These are phyloP conservation scores for Ochropacha duplaris DNA, from an alignment of 2,888 invertebrate genomes.

Conservation along the genomic window DNA sequence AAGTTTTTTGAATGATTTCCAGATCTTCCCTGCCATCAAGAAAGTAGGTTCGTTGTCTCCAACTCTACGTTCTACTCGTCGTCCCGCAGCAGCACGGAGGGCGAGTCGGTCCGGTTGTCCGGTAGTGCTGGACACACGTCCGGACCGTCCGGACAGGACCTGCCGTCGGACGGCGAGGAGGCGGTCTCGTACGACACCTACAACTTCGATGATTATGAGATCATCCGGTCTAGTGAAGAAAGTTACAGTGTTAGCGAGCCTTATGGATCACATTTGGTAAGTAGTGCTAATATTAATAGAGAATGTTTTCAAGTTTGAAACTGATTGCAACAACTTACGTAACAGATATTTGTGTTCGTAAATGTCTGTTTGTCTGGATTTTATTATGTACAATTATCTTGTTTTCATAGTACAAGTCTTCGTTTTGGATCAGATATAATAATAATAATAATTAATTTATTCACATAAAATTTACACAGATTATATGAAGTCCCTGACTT, in stretches of 20 bases:
- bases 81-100: slow-evolving; percentile 20
- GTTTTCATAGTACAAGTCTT: too few species aligned
- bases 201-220: slow-evolving; percentile 72
- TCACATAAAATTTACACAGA: too few species aligned
- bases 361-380: too few species aligned
- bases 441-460: too few species aligned
- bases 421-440: too few species aligned
- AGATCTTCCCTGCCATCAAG: slow-evolving; percentile 76
- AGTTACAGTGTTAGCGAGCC: slow-evolving; percentile 44
- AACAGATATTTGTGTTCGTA: too few species aligned
- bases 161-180: slow-evolving; percentile 63
- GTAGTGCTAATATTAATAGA: too few species aligned
- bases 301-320: too few species aligned
- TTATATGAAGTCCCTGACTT: too few species aligned
- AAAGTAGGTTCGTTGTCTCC: slow-evolving; percentile 54
- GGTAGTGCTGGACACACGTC: not conserved
- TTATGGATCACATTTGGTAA: slow-evolving; percentile 33
- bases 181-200: slow-evolving; percentile 62
- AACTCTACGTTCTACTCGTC: slow-evolving; percentile 64
- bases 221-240: slow-evolving; percentile 59
- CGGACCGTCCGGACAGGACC: slow-evolving; percentile 7
- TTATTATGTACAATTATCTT: too few species aligned
- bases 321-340: too few species aligned
- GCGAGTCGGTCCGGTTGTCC: not conserved
- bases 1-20: slow-evolving; percentile 16